Evolutionary conservation across 2,888 invertebrate species (phyloP).

Genomic region (Neuroscelio doddi): DNA sequence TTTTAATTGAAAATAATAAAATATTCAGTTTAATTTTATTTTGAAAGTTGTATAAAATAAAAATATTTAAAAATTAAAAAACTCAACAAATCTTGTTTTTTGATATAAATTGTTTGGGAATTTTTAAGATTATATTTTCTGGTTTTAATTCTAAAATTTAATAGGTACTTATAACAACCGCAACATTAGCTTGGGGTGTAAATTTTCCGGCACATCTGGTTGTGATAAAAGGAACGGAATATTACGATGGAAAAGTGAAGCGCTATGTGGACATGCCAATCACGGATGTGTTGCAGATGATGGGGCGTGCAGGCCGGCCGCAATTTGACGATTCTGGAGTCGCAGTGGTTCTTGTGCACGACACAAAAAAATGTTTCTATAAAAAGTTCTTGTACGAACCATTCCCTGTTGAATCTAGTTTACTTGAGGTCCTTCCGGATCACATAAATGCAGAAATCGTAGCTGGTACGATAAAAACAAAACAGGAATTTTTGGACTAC

Average conservation of each 20-base stretch:
- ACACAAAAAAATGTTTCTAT: conserved; percentile 98
- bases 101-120: too few relatives aligned
- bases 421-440: conserved; percentile 92
- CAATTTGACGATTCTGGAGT: conserved; percentile 96
- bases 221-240: conserved; percentile 99
- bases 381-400: conserved; percentile 99
- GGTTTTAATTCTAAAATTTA: conserved; percentile 5
- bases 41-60: too few relatives aligned
- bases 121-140: too few relatives aligned
- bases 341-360: conserved; percentile 92
- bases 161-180: conserved; percentile 93
- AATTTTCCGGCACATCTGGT: conserved; percentile 99
- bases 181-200: conserved; percentile 99
- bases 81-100: too few relatives aligned
- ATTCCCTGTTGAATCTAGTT: conserved; percentile 98
- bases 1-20: too few relatives aligned
- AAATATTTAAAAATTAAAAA: too few relatives aligned
- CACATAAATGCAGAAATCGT: conserved; percentile 98
- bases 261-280: conserved; percentile 99
- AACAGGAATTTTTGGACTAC: conserved; percentile 95
- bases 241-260: conserved; percentile 96
- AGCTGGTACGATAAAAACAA: conserved; percentile 94
- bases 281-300: conserved; percentile 99
- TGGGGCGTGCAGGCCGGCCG: conserved; percentile 98
- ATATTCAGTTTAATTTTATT: too few relatives aligned